Base-by-base conservation (phyloP, 2,888 invertebrate species). In the Muschampia plurimacula region DNA sequence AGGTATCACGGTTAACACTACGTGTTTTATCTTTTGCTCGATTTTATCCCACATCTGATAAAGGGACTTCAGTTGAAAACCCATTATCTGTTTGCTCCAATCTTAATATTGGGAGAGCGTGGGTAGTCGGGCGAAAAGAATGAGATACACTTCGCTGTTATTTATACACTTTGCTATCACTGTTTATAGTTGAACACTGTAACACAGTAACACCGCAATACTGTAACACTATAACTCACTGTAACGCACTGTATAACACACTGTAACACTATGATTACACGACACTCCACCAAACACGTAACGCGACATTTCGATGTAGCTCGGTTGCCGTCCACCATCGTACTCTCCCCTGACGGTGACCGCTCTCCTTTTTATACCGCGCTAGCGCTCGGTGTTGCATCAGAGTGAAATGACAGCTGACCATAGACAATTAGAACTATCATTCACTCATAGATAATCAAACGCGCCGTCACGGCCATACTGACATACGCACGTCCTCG, bases 41-140 rank as follows among this genome's bases (percentile, higher is more conserved):
- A n/a, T n/a, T n/a, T n/a, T n/a, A 49, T 65, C 65, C 65, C 49
- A 65, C 65, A n/a, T 32, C 46, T 65, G 65, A 65, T 65, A 65
- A 65, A 49, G 65, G 49, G 13, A 32, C 49, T 5, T n/a, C n/a
- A 10, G n/a, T 3, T n/a, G 49, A 6, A 28, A 1, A 10, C 13
- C 49, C 65, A 0, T n/a, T n/a, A 65, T 65, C 65, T n/a, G 46
- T 36, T 12, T 22, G 5, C 41, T 41, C 62, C 69, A 55, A 76
- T 57, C 9, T 57, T 10, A 22, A 10, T 22, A 15, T n/a, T 52
- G 12, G 12, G 57, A 22, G 28, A 9, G 9, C 22, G 60, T 60
- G 32, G 60, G 60, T 60, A 60, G 41, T 63, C 63, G 63, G 63
- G 63, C 15, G 63, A 63, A 41, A 22, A n/a, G n/a, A n/a, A n/a